phyloP scores from a whole-genome alignment of 2,888 invertebrate species.

The Sesamia inferens region DNA sequence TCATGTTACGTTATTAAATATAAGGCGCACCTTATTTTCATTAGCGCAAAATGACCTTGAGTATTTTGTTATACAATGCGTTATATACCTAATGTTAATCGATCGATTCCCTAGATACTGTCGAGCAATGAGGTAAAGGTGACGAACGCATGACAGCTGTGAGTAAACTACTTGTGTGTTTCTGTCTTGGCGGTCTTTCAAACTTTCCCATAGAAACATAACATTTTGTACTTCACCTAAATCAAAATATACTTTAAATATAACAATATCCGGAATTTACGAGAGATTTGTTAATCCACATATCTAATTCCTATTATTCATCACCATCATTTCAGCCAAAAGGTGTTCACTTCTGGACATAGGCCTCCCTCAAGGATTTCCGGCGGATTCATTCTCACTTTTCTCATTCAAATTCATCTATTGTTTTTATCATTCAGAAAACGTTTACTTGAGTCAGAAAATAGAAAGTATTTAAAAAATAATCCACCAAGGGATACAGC shows the following conservation, averaged over 20 bases:
- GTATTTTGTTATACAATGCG: too few relatives aligned
- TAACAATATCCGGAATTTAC: neutral
- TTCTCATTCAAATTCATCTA: neutral
- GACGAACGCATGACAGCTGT: neutral
- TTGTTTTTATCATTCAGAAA: neutral
- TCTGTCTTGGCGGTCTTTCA: neutral
- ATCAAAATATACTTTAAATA: neutral
- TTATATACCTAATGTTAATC: neutral
- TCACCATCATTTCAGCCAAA: too few relatives aligned
- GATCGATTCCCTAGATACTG: neutral
- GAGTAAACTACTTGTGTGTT: neutral
- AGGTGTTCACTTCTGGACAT: too few relatives aligned
- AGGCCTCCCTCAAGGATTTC: too few relatives aligned
- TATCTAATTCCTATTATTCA: neutral
- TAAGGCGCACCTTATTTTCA: neutral
- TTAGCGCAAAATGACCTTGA: too few relatives aligned
- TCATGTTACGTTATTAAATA: neutral
- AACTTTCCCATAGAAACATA: neutral
- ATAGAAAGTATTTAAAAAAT: neutral
- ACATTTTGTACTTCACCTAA: neutral
- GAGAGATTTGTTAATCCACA: neutral
- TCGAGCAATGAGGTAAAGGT: neutral
- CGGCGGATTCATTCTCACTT: neutral
- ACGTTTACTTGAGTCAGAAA: neutral
- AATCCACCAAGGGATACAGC: neutral